Evolutionary conservation across 2,797 vertebrate genomes (phyloP).

Genomic region (Xerus rutilus): DNA sequence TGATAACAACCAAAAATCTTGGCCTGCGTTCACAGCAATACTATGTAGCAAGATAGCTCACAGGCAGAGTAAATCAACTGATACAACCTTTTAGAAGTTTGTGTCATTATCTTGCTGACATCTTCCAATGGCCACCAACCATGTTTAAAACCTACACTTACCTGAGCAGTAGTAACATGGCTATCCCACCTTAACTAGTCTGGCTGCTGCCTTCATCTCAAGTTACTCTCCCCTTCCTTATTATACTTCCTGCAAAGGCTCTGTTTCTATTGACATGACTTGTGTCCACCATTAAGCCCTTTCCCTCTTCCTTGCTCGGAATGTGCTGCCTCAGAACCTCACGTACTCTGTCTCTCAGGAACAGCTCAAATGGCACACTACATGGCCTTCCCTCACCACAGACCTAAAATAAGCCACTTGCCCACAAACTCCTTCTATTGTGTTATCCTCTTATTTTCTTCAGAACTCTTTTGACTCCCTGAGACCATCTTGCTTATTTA

Average conservation of each 20-base stretch:
- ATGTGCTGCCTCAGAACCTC: background rate
- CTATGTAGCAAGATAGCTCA: background rate
- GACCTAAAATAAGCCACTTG: background rate
- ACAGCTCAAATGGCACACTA: background rate
- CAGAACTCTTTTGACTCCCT: background rate
- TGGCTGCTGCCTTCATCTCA: background rate
- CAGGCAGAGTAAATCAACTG: background rate
- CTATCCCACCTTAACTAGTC: background rate
- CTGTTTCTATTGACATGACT: background rate
- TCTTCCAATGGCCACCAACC: background rate
- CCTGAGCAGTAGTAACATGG: background rate
- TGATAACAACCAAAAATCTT: background rate
- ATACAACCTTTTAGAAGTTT: background rate
- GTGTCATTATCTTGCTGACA: background rate
- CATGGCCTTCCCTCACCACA: background rate
- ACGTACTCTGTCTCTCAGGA: background rate
- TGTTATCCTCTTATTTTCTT: background rate
- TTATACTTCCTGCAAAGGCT: fast-evolving
- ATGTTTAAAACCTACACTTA: background rate
- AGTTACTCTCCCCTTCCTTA: background rate
- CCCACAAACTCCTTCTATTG: background rate
- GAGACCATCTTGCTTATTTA: background rate
- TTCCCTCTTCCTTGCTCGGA: background rate
- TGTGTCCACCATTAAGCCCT: background rate
- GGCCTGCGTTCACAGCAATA: background rate